Conservation (phyloP, 2,888 invertebrate species). For the Calliphora vomitoria region DNA sequence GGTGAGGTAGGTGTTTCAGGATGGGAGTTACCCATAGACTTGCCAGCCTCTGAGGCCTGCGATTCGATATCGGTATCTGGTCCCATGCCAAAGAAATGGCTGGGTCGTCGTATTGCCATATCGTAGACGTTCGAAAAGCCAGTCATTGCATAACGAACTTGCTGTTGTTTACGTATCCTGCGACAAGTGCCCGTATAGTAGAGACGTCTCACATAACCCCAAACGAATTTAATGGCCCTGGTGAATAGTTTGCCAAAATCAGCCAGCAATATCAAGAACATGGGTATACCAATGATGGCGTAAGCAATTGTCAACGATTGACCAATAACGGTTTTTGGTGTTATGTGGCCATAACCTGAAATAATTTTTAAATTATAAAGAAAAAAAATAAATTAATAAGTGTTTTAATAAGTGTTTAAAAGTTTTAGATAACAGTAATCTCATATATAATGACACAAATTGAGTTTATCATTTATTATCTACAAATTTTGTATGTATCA, state of each 20-base stretch:
- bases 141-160: constrained; percentile 93
- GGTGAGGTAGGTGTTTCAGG: constrained; percentile 90
- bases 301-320: constrained; percentile 95
- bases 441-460: too few relatives aligned
- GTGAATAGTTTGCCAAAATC: constrained; percentile 98
- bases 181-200: constrained; percentile 95
- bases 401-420: too few relatives aligned
- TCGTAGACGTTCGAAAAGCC: constrained; percentile 93
- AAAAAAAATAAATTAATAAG: not conserved
- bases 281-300: constrained; percentile 97
- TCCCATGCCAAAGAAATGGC: constrained; percentile 87
- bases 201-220: constrained; percentile 93
- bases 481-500: too few relatives aligned
- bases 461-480: too few relatives aligned
- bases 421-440: too few relatives aligned
- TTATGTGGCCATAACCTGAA: constrained; percentile 98
- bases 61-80: constrained; percentile 86
- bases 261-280: constrained; percentile 96
- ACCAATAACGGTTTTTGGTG: constrained; percentile 94
- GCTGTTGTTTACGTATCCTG: constrained; percentile 90
- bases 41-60: constrained; percentile 74
- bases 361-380: constrained; percentile 70
- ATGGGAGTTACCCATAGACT: constrained; percentile 78
- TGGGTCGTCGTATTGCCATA: constrained; percentile 90
- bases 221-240: constrained; percentile 94